Conservation (phyloP, 2,113 vertebrate genomes). For the Crypturellus undulatus region DNA sequence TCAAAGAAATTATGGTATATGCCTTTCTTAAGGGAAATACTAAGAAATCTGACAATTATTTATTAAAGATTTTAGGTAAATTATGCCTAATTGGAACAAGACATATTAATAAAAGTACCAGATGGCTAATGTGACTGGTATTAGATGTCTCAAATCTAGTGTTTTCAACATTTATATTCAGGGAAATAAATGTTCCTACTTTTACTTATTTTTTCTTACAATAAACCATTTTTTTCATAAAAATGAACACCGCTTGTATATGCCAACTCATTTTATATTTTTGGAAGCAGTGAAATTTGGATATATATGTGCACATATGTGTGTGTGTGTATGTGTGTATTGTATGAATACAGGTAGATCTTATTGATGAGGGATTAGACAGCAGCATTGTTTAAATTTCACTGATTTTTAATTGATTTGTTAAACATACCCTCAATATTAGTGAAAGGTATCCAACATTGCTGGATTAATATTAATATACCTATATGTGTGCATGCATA, state of each 20-base stretch:
- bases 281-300: background rate
- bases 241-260: background rate
- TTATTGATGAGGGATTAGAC: background rate
- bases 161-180: background rate
- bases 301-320: no score
- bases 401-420: background rate
- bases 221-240: background rate
- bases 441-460: background rate
- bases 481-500: background rate
- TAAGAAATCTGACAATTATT: slow-evolving; percentile 23
- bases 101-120: slow-evolving; percentile 7
- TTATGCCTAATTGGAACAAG: slow-evolving; percentile 28
- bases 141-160: background rate
- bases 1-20: background rate
- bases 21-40: background rate
- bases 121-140: background rate
- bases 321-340: no score
- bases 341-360: background rate
- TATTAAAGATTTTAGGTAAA: slow-evolving; percentile 1
- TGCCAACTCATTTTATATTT: background rate
- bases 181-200: background rate
- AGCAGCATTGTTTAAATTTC: background rate
- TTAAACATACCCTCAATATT: background rate
- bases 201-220: background rate
- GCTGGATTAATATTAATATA: background rate